These are phyloP conservation scores for Epinotia nisella DNA, from an alignment of 2,888 invertebrate genomes.

Conservation along the genomic window DNA sequence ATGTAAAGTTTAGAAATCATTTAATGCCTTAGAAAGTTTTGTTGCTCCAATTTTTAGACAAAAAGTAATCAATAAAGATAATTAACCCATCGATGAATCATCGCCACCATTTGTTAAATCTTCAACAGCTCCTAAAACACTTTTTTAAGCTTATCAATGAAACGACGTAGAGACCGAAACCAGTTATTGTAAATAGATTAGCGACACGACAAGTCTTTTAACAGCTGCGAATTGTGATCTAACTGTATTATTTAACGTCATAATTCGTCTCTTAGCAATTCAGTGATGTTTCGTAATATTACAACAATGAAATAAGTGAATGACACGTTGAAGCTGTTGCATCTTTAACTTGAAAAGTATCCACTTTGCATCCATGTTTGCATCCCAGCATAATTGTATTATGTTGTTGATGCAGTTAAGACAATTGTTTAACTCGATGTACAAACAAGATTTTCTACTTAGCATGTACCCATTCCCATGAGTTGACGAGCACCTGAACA, in stretches of 20 bases:
- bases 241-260: conserved; percentile 53
- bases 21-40: conserved; percentile 35
- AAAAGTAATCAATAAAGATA: conserved; percentile 34
- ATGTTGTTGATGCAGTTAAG: neutral
- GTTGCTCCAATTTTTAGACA: conserved; percentile 33
- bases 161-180: conserved; percentile 50
- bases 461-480: conserved; percentile 26
- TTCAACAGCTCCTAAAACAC: conserved; percentile 12
- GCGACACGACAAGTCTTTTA: conserved; percentile 50
- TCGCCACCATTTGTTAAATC: conserved; percentile 12
- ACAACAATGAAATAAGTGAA: conserved; percentile 17
- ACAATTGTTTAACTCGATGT: conserved; percentile 9
- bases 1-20: conserved; percentile 33
- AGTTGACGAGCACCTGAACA: conserved; percentile 24
- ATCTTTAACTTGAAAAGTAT: conserved; percentile 1
- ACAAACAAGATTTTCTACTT: conserved; percentile 22
- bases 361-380: neutral
- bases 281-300: conserved; percentile 34
- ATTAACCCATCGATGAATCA: conserved; percentile 36
- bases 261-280: conserved; percentile 52
- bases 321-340: neutral
- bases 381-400: neutral
- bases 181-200: conserved; percentile 54
- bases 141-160: conserved; percentile 47
- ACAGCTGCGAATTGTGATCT: conserved; percentile 50